phyloP scores from a whole-genome alignment of 2,888 invertebrate genomes.

The Athalia circularis region DNA sequence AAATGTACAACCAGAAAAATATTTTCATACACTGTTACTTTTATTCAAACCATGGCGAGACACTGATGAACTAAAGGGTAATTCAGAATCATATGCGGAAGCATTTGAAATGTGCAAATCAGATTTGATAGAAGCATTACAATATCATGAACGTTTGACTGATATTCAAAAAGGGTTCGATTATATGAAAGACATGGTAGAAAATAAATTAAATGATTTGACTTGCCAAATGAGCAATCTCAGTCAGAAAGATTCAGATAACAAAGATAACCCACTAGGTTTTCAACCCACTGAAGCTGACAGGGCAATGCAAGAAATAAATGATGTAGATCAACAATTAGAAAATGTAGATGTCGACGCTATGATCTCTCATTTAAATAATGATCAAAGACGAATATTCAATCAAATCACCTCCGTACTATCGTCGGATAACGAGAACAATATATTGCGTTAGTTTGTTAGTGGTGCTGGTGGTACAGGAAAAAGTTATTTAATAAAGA shows the following conservation, averaged over 20 bases:
- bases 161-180: conserved; percentile 48
- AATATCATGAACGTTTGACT: conserved; percentile 48
- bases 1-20: conserved; percentile 57
- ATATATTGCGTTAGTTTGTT: conserved; percentile 53
- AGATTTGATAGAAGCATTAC: conserved; percentile 48
- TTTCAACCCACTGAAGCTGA: conserved; percentile 20
- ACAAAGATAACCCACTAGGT: conserved; percentile 10
- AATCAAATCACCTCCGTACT: conserved; percentile 46
- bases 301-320: conserved; percentile 46
- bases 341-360: conserved; percentile 39
- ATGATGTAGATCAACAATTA: conserved; percentile 25
- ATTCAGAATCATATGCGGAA: conserved; percentile 49
- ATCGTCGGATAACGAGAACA: conserved; percentile 13
- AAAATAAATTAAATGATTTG: conserved; percentile 38
- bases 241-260: conserved; percentile 7
- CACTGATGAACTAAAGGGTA: conserved; percentile 50
- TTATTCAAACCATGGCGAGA: conserved; percentile 56
- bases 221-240: conserved; percentile 14
- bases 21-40: conserved; percentile 55
- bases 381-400: conserved; percentile 54
- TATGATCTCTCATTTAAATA: conserved; percentile 53
- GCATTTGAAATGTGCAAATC: conserved; percentile 49
- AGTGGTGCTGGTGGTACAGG: conserved; percentile 63
- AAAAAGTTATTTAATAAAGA: conserved; percentile 64
- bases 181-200: conserved; percentile 39